Percentiles rank a stretch among this genome's conserved stretches.
phyloP scores from a whole-genome alignment of 2,797 vertebrate genomes.

The Lemur catta region DNA sequence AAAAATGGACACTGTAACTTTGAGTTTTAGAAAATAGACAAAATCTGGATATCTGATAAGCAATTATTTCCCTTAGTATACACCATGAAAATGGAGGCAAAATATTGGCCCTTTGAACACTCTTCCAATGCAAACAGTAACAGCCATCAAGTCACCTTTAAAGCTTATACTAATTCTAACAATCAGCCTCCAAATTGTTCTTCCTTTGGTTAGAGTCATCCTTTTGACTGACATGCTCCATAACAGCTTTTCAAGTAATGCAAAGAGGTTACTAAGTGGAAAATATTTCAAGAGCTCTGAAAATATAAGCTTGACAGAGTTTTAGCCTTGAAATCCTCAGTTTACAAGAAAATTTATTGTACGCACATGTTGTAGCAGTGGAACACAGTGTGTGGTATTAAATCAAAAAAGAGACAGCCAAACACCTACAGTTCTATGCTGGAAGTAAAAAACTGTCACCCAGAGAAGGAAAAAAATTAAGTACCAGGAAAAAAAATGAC shows the following conservation, averaged over 20 bases:
- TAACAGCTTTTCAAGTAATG: conserved; percentile 63
- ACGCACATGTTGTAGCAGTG: conserved; percentile 21
- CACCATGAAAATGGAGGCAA: not conserved
- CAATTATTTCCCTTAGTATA: not conserved
- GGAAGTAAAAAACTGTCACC: conserved; percentile 36
- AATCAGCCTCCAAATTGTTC: not conserved
- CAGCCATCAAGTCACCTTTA: not conserved
- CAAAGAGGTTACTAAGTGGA: conserved; percentile 55
- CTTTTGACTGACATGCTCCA: not conserved
- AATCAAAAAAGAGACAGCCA: conserved; percentile 6
- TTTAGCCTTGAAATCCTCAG: conserved; percentile 60
- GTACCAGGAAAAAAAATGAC: not conserved
- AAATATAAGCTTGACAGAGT: conserved; percentile 52
- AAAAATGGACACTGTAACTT: not conserved
- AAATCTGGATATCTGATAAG: not conserved
- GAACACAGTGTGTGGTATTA: conserved; percentile 44
- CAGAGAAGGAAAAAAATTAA: conserved; percentile 27
- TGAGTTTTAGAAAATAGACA: not conserved
- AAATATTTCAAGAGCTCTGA: conserved; percentile 58
- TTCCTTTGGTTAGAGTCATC: conserved; percentile 37
- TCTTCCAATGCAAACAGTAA: not conserved
- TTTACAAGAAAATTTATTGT: conserved; percentile 72
- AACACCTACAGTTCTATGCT: conserved; percentile 21
- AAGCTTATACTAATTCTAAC: conserved; percentile 6
- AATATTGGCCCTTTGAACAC: not conserved